Base-by-base conservation (phyloP, 2,797 vertebrate genomes). In the Liparis tanakae region DNA sequence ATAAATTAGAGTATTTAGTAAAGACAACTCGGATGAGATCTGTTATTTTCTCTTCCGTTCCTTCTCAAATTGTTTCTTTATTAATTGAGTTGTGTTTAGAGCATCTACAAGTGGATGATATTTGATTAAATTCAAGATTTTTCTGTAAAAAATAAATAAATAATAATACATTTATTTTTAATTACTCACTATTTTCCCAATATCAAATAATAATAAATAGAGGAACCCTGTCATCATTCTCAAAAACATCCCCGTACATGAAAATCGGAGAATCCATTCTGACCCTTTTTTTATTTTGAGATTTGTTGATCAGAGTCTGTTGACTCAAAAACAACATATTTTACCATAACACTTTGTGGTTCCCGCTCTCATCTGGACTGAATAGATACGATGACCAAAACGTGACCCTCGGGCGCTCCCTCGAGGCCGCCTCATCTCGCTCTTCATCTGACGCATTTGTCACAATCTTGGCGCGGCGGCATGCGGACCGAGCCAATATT, bases 361-460 rank as follows among this genome's bases (percentile, higher is more conserved):
- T 34, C 4, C 12, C 9, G 6, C 12, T 58, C 46, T 62, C 12
- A 54, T 66, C 57, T 44, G 48, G 50, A 54, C 5, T 4, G 1
- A 66, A 50, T 14, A 30, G 37, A 53, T 58, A 22, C 25, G 36
- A 54, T 43, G 48, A 22, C 34, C 41, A 39, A 71, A 76, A n/a
- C 20, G 33, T 15, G 10, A 15, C 22, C 34, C 66, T 20, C 20
- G 57, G 65, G 72, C n/a, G 1, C 22, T 66, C 15, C 43, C 43
- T 39, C 41, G 3, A 20, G 17, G 22, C 37, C 37, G 58, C 22
- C 20, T 44, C 30, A 74, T 43, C 44, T 58, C 4, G 1, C n/a
- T 66, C 10, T 58, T 74, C 13, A 68, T 69, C 63, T 37, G n/a
- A 70, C 18, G 53, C 17, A 51, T 68, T 56, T 65, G 70, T 74